Evolutionary conservation across 2,888 invertebrate genomes (phyloP).

Genomic region (Electrophaes corylata): DNA sequence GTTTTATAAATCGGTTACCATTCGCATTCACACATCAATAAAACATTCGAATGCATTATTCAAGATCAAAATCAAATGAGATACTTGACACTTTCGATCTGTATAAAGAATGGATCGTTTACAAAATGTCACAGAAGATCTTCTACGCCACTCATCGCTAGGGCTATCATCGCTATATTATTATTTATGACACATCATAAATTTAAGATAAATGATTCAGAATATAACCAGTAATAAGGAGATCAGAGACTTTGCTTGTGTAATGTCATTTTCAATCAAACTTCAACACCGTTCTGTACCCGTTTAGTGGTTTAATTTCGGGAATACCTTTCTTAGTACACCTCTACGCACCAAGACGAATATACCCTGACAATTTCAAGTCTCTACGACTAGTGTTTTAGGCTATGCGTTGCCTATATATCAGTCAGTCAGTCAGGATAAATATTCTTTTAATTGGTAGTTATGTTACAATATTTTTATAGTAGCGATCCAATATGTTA

Average conservation of each 20-base stretch:
- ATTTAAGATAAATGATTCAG: neutral
- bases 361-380: too few relatives aligned
- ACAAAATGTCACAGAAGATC: conserved; percentile 51
- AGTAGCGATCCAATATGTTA: neutral
- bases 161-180: conserved; percentile 44
- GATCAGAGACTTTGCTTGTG: neutral
- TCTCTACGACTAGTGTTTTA: too few relatives aligned
- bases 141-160: conserved; percentile 44
- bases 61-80: conserved; percentile 56
- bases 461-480: neutral
- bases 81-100: conserved; percentile 50
- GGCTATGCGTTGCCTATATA: too few relatives aligned
- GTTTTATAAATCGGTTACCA: conserved; percentile 5
- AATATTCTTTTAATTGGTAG: too few relatives aligned
- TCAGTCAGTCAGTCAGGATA: too few relatives aligned
- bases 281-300: too few relatives aligned
- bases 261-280: too few relatives aligned
- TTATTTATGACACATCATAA: conserved; percentile 18
- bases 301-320: too few relatives aligned
- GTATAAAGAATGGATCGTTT: conserved; percentile 48
- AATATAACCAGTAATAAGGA: conserved; percentile 1
- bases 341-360: too few relatives aligned
- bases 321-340: too few relatives aligned
- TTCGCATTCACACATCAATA: conserved; percentile 48
- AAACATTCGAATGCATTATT: conserved; percentile 54